Percentiles rank a stretch among this genome's conserved stretches.
Evolutionary conservation across 2,113 vertebrate genomes (phyloP).

Genomic region (Entosphenus tridentatus): DNA sequence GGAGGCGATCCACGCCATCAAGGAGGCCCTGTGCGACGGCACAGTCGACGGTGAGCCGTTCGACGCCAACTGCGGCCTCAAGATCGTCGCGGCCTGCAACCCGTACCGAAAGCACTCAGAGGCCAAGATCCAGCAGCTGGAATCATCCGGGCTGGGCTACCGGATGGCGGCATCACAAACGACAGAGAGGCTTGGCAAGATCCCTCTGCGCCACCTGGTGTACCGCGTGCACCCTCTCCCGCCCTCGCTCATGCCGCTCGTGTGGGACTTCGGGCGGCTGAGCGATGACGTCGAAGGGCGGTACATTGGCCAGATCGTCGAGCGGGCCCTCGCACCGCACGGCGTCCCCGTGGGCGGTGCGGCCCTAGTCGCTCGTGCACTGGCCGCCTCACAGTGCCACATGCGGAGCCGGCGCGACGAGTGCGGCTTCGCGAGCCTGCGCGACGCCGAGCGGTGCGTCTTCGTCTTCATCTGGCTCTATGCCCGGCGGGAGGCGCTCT

Average conservation of each 20-base stretch:
- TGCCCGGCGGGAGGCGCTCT: conserved; percentile 21
- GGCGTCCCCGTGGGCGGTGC: fast-evolving
- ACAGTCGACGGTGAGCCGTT: conserved; percentile 39
- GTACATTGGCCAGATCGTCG: conserved; percentile 66
- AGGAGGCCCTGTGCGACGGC: conserved; percentile 65
- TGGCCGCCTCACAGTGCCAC: conserved; percentile 51
- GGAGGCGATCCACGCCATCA: conserved; percentile 63
- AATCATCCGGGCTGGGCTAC: conserved; percentile 68
- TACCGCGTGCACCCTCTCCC: conserved; percentile 81
- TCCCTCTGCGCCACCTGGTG: conserved; percentile 70
- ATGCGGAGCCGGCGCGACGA: conserved; percentile 46
- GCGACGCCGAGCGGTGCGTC: conserved; percentile 81
- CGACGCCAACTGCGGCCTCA: conserved; percentile 24
- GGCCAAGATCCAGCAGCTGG: conserved; percentile 52
- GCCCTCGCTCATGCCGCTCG: conserved; percentile 63
- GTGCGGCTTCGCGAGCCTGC: conserved; percentile 68
- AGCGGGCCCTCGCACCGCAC: conserved; percentile 21
- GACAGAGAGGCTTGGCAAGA: conserved; percentile 50
- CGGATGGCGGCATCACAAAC: conserved; percentile 50
- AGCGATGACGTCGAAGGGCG: conserved; percentile 36
- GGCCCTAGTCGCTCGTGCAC: conserved; percentile 24
- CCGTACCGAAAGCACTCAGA: conserved; percentile 69
- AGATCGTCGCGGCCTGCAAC: conserved; percentile 77
- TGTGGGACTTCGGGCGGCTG: conserved; percentile 92
- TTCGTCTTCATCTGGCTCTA: conserved; percentile 57